Conservation (phyloP, 2,888 invertebrate species). For the Sminthurides aquaticus region DNA sequence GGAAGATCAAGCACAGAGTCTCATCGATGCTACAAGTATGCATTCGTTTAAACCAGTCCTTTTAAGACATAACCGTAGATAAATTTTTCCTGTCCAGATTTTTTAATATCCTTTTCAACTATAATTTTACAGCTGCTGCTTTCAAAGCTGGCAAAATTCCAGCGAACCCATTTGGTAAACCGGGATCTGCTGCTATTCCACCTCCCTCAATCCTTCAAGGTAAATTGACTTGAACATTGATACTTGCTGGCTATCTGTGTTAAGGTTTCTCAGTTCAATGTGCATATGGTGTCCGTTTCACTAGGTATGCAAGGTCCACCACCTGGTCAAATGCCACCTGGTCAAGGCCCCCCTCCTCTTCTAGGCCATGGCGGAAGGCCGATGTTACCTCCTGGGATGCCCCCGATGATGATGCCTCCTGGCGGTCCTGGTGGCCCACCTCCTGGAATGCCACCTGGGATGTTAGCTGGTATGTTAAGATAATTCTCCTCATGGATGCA, state of each 20-base stretch:
- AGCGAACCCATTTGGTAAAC: constrained; percentile 70
- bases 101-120: not conserved
- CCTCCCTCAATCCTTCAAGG: constrained; percentile 54
- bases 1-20: constrained; percentile 98
- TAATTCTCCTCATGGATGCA: not conserved
- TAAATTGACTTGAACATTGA: constrained; percentile 23
- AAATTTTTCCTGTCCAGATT: too few relatives aligned
- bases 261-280: not conserved
- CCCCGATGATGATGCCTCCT: constrained; percentile 42
- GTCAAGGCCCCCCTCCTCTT: constrained; percentile 54
- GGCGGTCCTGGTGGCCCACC: constrained; percentile 48
- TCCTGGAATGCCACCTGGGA: constrained; percentile 60
- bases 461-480: constrained; percentile 53
- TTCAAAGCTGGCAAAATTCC: constrained; percentile 95
- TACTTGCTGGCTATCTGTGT: not conserved
- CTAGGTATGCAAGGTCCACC: constrained; percentile 43
- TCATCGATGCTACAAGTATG: constrained; percentile 86
- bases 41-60: constrained; percentile 1
- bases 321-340: constrained; percentile 42
- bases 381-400: constrained; percentile 43
- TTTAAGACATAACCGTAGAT: not conserved
- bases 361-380: constrained; percentile 49
- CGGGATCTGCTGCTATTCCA: constrained; percentile 65
- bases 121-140: constrained; percentile 62
- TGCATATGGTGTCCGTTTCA: not conserved